A percentile compares a stretch with the other conserved stretches of the same genome.
Evolutionary conservation across 2,113 vertebrate genomes (phyloP).

Genomic region (Sylvia atricapilla): DNA sequence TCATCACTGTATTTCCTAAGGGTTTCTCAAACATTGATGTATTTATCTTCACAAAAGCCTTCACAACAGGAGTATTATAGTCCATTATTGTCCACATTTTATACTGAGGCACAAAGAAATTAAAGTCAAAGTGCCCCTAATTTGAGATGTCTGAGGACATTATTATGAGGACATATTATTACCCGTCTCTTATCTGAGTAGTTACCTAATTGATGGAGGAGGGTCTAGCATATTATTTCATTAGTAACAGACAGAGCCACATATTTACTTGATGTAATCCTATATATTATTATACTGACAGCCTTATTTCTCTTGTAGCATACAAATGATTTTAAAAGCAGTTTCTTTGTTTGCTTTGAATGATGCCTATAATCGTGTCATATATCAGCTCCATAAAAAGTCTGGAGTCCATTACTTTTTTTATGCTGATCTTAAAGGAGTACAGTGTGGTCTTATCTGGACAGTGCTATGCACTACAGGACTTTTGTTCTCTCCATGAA

Average conservation of each 20-base stretch:
- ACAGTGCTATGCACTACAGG: neutral
- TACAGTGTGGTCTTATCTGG: neutral
- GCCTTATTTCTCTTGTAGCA: neutral
- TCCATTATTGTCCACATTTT: slow-evolving; percentile 6
- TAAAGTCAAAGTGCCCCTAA: neutral
- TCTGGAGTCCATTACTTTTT: neutral
- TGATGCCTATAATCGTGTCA: neutral
- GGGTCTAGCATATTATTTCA: neutral
- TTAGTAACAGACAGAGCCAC: neutral
- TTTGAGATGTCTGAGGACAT: neutral
- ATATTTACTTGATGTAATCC: neutral
- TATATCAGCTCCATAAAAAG: neutral
- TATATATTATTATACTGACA: neutral
- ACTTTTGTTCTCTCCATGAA: neutral
- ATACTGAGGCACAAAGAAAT: neutral
- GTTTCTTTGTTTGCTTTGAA: neutral
- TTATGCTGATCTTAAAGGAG: neutral
- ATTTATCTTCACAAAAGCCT: slow-evolving; percentile 34
- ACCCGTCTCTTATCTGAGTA: neutral
- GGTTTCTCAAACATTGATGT: slow-evolving; percentile 22
- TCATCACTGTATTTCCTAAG: neutral
- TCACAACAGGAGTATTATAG: slow-evolving; percentile 17
- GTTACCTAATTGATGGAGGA: neutral
- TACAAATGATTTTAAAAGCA: neutral
- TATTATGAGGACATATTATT: slow-evolving; percentile 8